Percentiles rank a stretch among this genome's conserved stretches.
These are phyloP conservation scores for Hiodon alosoides DNA, from an alignment of 2,113 vertebrate genomes.

Conservation along the genomic window DNA sequence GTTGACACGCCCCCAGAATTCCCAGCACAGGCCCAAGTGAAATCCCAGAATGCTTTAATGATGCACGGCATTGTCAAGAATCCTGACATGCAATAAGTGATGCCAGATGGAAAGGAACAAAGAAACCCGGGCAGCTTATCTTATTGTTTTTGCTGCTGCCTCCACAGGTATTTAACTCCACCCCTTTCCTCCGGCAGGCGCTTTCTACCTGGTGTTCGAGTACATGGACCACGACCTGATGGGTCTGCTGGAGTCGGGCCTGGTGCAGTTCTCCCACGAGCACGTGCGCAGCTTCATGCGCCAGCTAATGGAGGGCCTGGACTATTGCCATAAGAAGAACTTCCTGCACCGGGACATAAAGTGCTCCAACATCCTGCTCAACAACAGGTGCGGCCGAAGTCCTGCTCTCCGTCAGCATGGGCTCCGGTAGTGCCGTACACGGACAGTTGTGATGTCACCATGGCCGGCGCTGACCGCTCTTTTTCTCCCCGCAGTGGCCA, in stretches of 20 bases:
- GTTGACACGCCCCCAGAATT: too few species aligned
- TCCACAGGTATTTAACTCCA: background rate
- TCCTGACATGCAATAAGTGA: too few species aligned
- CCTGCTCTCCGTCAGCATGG: background rate
- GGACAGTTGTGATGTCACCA: background rate
- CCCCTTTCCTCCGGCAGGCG: slow-evolving; percentile 56
- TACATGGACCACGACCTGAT: slow-evolving; percentile 99
- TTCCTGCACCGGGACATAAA: slow-evolving; percentile 97
- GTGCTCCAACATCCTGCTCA: slow-evolving; percentile 95
- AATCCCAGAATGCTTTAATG: too few species aligned
- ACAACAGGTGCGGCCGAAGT: slow-evolving; percentile 78
- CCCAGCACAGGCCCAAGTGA: too few species aligned
- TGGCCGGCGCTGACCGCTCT: background rate
- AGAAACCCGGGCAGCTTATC: background rate
- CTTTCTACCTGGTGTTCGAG: slow-evolving; percentile 98
- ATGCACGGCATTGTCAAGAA: too few species aligned
- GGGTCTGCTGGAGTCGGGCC: slow-evolving; percentile 94
- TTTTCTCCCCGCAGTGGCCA: slow-evolving; percentile 72
- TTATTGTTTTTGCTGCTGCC: background rate
- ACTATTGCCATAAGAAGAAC: slow-evolving; percentile 98
- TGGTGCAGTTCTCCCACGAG: slow-evolving; percentile 96
- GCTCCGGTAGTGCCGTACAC: too few species aligned
- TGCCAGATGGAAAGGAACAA: background rate
- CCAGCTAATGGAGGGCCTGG: slow-evolving; percentile 96
- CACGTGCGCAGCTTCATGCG: slow-evolving; percentile 97